phyloP scores from a whole-genome alignment of 2,888 invertebrate species.

The Plebejus anna region DNA sequence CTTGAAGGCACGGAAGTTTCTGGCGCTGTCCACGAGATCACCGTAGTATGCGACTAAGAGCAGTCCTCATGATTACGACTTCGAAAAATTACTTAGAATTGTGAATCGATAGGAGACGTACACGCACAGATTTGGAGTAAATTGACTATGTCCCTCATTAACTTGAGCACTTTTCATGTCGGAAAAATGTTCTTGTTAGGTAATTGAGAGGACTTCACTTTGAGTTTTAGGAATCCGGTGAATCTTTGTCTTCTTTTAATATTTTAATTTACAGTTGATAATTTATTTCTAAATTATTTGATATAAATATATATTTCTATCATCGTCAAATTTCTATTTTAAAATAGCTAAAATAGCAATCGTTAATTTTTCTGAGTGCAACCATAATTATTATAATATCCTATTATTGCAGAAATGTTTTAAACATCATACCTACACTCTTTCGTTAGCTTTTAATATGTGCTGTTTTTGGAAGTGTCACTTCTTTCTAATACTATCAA shows the following conservation, averaged over 20 bases:
- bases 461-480: too few species aligned
- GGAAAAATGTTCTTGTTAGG: conserved; percentile 13
- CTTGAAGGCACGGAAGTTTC: too few species aligned
- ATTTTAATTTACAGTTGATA: background rate
- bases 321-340: too few species aligned
- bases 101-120: background rate
- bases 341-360: too few species aligned
- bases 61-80: background rate
- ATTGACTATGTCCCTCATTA: conserved; percentile 6
- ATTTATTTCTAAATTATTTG: too few species aligned
- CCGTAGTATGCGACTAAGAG: background rate
- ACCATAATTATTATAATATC: background rate
- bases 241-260: background rate
- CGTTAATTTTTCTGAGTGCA: background rate
- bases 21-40: too few species aligned
- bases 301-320: too few species aligned
- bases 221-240: background rate
- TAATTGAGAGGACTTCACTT: conserved; percentile 9
- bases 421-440: background rate
- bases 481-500: too few species aligned
- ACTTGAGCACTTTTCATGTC: conserved; percentile 9
- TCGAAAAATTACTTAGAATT: background rate
- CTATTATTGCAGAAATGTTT: background rate
- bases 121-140: background rate
- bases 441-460: background rate